Evolutionary conservation across 1,140 invertebrate genomes (phyloP).

Genomic region (Pogonomyrmex barbatus): DNA sequence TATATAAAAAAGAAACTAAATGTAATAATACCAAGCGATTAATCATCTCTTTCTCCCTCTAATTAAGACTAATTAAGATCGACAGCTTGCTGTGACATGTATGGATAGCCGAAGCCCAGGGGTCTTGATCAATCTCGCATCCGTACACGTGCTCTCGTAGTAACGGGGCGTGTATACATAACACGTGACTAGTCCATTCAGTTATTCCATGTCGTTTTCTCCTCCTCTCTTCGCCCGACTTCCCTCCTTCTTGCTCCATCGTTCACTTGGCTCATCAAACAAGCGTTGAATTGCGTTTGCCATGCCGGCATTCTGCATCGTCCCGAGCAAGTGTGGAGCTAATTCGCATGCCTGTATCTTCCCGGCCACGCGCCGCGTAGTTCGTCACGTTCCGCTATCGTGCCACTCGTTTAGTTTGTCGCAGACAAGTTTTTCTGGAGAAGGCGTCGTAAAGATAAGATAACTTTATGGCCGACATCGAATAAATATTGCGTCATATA

Average conservation of each 20-base stretch:
- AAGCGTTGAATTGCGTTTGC: conserved; percentile 56
- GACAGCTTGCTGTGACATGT: neutral
- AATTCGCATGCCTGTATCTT: conserved; percentile 29
- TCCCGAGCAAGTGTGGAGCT: conserved; percentile 21
- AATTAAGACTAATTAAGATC: conserved; percentile 1
- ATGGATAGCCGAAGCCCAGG: neutral
- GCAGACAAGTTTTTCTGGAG: conserved; percentile 13
- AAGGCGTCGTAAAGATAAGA: conserved; percentile 52
- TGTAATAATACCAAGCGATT: neutral
- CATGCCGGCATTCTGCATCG: conserved; percentile 17
- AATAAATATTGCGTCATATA: neutral
- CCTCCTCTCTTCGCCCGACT: conserved; percentile 12
- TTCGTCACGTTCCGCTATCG: conserved; percentile 41
- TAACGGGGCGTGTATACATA: conserved; percentile 60
- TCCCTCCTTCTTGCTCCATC: conserved; percentile 52
- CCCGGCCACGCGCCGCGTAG: conserved; percentile 14
- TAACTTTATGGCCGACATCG: conserved; percentile 28
- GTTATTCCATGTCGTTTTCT: conserved; percentile 44
- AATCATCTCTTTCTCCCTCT: neutral
- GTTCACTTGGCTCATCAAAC: conserved; percentile 67
- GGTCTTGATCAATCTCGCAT: neutral
- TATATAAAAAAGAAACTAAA: no score
- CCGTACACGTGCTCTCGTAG: conserved; percentile 69
- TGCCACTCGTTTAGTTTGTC: neutral
- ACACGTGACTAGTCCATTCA: conserved; percentile 78